Evolutionary conservation across 2,113 vertebrate genomes (phyloP), one percentile per base, ranked within the genome.

Genomic region (Melanerpes formicivorus): DNA sequence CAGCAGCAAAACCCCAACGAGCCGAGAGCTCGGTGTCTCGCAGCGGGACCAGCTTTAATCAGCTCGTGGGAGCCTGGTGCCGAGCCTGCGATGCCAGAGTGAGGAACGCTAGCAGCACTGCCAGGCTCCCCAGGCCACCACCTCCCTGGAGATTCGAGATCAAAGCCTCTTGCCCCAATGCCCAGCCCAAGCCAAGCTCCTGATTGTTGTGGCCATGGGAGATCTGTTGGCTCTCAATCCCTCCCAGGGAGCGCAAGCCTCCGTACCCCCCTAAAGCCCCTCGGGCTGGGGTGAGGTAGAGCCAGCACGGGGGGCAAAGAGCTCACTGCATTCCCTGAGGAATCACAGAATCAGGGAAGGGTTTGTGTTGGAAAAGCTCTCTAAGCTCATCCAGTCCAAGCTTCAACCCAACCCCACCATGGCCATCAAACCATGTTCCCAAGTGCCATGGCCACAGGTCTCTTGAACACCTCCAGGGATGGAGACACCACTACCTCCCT

Each of bases 221-320:
- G 22, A 26, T 56, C 13, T 48, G n/a, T 27, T 40, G 11, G 18
- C 14, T 60, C 56, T 30, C 2, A 1, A 30, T 16, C 3, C 25
- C 4, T 66, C 6, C 17, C 3, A 1, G 54, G 18, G 14, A 67
- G 11, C 58, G 59, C 4, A 5, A 81, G 9, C 4, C 29, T 74
- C 62, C 16, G 17, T 3, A 0, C 9, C 21, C 5, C 4, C 23
- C 50, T 40, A 29, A 81, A 27, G 32, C 17, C 18, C 71, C 25
- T 58, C 2, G 0, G 44, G 42, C 4, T 1, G 27, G 26, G 37
- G 29, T 4, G 5, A 71, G 80, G 44, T 13, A 3, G 23, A 64
- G 17, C 9, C 1, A 4, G 37, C 30, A 48, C 0, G 0, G 29
- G 21, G 21, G n/a, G 15, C 0, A 1, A 83, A 58, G 27, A 73